Conservation (phyloP, 2,797 vertebrate genomes). For the Lacerta bilineata region DNA sequence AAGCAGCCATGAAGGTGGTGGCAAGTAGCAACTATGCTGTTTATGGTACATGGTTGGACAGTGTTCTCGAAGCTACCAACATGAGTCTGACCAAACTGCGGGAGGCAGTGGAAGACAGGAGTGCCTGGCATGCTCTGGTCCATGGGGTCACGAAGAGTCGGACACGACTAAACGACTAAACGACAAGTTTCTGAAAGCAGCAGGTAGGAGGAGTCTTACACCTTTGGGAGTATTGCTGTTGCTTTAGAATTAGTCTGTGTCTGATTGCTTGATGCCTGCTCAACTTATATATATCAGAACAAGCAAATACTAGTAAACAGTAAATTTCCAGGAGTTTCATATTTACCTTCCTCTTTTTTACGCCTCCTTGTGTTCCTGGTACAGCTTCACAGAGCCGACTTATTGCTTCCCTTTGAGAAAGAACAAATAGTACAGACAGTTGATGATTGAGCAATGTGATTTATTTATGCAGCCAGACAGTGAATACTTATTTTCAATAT, state of each 20-base stretch:
- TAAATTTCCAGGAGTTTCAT: constrained; percentile 15
- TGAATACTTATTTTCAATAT: constrained; percentile 49
- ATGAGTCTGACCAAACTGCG: too few relatives aligned
- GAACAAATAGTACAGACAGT: constrained; percentile 56
- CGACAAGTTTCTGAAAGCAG: background rate
- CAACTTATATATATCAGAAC: background rate
- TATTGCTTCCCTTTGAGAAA: constrained; percentile 91
- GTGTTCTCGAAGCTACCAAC: too few relatives aligned
- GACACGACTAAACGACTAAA: too few relatives aligned
- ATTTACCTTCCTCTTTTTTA: constrained; percentile 89
- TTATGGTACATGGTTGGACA: background rate
- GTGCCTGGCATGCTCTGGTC: too few relatives aligned
- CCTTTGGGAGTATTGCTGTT: background rate
- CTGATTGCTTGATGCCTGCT: background rate
- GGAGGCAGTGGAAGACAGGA: too few relatives aligned
- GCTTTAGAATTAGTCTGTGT: background rate
- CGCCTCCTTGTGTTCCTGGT: constrained; percentile 81
- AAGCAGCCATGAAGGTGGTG: background rate
- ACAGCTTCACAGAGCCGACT: constrained; percentile 89
- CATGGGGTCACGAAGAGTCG: too few relatives aligned
- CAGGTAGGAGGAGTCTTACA: background rate
- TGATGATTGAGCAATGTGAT: constrained; percentile 59
- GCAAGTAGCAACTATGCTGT: background rate
- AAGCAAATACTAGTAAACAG: background rate
- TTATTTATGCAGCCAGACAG: constrained; percentile 41